A percentile compares a stretch with the other conserved stretches of the same genome.
Evolutionary conservation across 1,140 invertebrate genomes (phyloP).

Genomic region (Theocolax elegans): DNA sequence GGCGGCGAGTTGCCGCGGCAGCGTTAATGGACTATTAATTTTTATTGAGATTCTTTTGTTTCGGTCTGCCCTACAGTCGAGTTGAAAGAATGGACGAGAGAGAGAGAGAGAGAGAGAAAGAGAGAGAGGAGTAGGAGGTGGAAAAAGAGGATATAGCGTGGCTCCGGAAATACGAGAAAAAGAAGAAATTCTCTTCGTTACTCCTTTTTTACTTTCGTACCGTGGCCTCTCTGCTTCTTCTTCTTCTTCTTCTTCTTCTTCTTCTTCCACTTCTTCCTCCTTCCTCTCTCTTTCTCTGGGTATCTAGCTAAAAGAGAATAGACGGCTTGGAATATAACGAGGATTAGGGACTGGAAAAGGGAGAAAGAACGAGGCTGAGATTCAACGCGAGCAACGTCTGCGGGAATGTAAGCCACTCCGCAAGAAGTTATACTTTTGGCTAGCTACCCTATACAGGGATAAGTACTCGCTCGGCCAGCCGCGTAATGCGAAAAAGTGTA

Average conservation of each 20-base stretch:
- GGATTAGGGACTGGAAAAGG: conserved; percentile 30
- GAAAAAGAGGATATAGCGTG: neutral
- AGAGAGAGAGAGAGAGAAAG: too few species aligned
- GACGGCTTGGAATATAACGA: conserved; percentile 25
- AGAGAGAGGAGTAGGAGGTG: neutral
- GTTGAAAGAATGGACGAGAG: too few species aligned
- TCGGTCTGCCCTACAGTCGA: too few species aligned
- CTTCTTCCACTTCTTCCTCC: too few species aligned
- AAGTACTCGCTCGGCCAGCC: too few species aligned
- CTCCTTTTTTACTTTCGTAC: conserved; percentile 10
- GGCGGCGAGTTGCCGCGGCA: neutral
- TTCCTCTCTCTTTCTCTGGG: too few species aligned
- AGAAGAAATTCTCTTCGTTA: neutral
- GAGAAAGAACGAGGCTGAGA: neutral
- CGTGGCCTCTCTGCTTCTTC: too few species aligned
- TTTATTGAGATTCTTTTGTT: conserved; percentile 23
- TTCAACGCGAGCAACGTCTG: too few species aligned
- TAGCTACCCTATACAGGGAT: too few species aligned
- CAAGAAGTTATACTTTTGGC: conserved; percentile 13
- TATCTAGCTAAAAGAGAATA: conserved; percentile 12
- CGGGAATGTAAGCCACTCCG: neutral
- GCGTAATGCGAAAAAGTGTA: neutral
- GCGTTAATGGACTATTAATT: conserved; percentile 33
- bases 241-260: too few species aligned
- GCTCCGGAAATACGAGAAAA: conserved; percentile 4